Base-by-base conservation (phyloP, 2,113 vertebrate species). In the Ardeotis arabs region DNA sequence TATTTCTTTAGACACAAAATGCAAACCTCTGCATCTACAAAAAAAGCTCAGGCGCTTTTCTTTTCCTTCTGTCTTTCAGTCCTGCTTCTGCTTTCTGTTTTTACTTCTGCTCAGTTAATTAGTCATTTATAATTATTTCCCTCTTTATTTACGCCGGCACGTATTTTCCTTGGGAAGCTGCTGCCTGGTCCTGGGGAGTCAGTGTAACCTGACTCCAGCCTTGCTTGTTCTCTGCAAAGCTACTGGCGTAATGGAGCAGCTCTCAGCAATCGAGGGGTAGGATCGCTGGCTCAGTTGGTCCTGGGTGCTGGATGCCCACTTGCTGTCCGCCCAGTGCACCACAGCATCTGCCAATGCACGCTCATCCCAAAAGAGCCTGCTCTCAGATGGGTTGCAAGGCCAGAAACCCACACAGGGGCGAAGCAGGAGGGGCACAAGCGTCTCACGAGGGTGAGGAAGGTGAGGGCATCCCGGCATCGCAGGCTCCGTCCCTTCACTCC, bases 71-170 rank as follows among this genome's bases (percentile, higher is more conserved):
- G 29, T 63, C 55, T 92, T 90, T 95, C 33, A 86, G 56, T 56
- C 58, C 58, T 86, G 45, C 80, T 75, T 89, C 81, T 83, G 70
- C 66, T 93, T 92, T 76, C 69, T 21, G 0, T 78, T 94, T 92
- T 84, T 62, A 86, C 69, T 92, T 81, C 80, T 95, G 83, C 80
- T 95, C 33, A 45, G 53, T 60, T 79, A 89, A 92, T 87, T 82
- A 89, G 73, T 45, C 31, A 33, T 47, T 75, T 81, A 25, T 53
- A 87, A 93, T 79, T 84, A 76, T 91, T 96, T 87, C 58, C 74
- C 53, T 89, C 60, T 84, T 90, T 83, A 58, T 92, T 92, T 94
- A 90, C 0, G 0, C 2, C 1, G 52, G 62, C 41, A 62, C 6
- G 13, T 53, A 14, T 79, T 87, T 89, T 82, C 66, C 69, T 53